Percentiles rank a stretch among this genome's conserved stretches.
phyloP scores from a whole-genome alignment of 2,113 vertebrate genomes.

The Rattus rattus region DNA sequence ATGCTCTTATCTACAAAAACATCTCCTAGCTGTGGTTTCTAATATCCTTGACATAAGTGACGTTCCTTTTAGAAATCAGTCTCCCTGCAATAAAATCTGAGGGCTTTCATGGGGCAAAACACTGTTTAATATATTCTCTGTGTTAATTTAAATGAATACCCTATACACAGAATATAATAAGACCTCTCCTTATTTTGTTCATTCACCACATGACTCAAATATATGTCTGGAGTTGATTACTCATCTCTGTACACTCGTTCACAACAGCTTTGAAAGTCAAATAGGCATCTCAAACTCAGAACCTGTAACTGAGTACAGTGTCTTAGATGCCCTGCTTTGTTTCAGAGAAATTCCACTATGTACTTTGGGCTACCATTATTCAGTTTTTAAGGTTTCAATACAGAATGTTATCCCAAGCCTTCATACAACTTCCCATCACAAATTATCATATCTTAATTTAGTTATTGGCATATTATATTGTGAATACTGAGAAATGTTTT shows the following conservation, averaged over 20 bases:
- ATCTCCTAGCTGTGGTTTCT: not conserved
- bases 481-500: not conserved
- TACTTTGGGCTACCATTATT: not conserved
- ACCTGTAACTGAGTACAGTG: not conserved
- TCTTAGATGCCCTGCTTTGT: not conserved
- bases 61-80: not conserved
- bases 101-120: not conserved
- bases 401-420: not conserved
- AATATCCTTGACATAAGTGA: not conserved
- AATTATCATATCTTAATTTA: not conserved
- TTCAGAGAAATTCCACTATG: not conserved
- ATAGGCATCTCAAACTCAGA: not conserved
- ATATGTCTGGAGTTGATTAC: not conserved
- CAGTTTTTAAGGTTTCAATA: not conserved
- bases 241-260: not conserved
- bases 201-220: not conserved
- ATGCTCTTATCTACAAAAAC: not conserved
- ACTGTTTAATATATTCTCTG: not conserved
- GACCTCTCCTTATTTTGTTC: not conserved
- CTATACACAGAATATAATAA: not conserved
- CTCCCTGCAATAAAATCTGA: accelerated
- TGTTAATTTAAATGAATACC: not conserved
- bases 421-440: not conserved
- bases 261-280: not conserved
- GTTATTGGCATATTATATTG: not conserved